Percentiles rank a stretch among this genome's conserved stretches.
Conservation (phyloP, 53 echinoderm and acorn worm genomes). For the Henricia sp. region DNA sequence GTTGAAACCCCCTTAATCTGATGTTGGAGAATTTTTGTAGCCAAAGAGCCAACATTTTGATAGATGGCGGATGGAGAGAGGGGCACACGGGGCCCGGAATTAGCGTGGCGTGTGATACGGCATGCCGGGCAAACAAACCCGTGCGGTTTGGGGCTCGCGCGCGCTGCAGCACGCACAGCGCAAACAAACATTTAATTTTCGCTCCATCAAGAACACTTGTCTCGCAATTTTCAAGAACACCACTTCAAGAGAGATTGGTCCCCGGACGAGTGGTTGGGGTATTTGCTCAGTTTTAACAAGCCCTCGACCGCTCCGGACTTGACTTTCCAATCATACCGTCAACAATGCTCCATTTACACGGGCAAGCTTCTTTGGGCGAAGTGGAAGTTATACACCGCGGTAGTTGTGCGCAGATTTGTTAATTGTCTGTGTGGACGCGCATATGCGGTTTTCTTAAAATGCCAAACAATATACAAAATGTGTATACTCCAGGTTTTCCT, state of each 20-base stretch:
- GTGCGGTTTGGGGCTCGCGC: background rate
- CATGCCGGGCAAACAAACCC: slow-evolving; percentile 43
- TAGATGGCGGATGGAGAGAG: slow-evolving; percentile 21
- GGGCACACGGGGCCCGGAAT: slow-evolving; percentile 7
- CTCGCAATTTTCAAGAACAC: no score
- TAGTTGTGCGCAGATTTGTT: slow-evolving; percentile 1
- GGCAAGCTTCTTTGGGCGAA: background rate
- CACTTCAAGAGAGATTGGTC: no score
- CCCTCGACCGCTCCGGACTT: background rate
- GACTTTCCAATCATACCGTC: background rate
- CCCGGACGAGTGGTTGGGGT: no score
- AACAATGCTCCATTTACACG: background rate
- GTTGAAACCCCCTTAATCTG: slow-evolving; percentile 48
- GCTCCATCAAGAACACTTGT: background rate
- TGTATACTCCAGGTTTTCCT: no score
- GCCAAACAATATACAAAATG: no score
- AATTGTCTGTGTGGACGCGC: background rate
- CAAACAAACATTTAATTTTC: slow-evolving; percentile 41
- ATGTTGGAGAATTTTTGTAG: slow-evolving; percentile 12
- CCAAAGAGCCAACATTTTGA: slow-evolving; percentile 50
- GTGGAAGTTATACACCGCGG: background rate
- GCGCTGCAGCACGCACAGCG: slow-evolving; percentile 24
- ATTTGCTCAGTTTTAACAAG: slow-evolving; percentile 22
- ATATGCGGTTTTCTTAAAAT: no score
- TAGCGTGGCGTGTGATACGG: slow-evolving; percentile 29